Conservation (phyloP, 2,888 invertebrate genomes). For the Protophormia terraenovae region DNA sequence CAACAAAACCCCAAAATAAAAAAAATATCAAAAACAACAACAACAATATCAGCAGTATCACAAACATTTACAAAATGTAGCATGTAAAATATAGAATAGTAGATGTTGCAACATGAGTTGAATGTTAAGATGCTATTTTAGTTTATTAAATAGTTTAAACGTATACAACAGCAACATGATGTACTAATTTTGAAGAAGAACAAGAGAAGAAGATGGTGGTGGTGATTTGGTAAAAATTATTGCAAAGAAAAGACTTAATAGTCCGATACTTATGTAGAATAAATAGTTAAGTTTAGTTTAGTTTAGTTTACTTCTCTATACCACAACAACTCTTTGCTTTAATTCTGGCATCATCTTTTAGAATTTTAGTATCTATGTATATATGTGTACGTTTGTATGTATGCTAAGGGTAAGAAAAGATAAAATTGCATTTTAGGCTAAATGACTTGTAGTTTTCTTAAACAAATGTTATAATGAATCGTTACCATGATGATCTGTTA, state of each 20-base stretch:
- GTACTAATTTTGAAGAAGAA: background rate
- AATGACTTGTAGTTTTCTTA: conserved; percentile 63
- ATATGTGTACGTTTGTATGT: background rate
- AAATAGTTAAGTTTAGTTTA: conserved; percentile 23
- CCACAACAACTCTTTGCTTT: background rate
- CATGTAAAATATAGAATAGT: background rate
- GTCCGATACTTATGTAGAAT: conserved; percentile 48
- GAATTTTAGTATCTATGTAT: background rate
- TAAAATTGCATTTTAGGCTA: conserved; percentile 64
- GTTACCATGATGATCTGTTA: conserved; percentile 36
- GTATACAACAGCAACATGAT: background rate
- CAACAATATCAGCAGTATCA: background rate
- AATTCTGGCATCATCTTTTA: background rate
- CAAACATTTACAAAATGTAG: background rate
- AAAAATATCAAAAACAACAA: background rate
- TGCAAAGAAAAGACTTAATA: conserved; percentile 58
- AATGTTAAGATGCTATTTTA: conserved; percentile 52
- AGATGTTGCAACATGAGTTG: conserved; percentile 56
- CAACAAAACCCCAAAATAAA: conserved; percentile 52
- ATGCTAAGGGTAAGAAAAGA: conserved; percentile 7
- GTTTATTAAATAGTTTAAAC: conserved; percentile 41
- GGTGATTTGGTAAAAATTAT: conserved; percentile 1
- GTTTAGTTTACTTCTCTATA: background rate
- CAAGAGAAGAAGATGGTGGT: background rate
- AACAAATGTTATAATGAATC: conserved; percentile 68